These are phyloP conservation scores for Tyria jacobaeae DNA, from an alignment of 2,888 invertebrate species.

Conservation along the genomic window DNA sequence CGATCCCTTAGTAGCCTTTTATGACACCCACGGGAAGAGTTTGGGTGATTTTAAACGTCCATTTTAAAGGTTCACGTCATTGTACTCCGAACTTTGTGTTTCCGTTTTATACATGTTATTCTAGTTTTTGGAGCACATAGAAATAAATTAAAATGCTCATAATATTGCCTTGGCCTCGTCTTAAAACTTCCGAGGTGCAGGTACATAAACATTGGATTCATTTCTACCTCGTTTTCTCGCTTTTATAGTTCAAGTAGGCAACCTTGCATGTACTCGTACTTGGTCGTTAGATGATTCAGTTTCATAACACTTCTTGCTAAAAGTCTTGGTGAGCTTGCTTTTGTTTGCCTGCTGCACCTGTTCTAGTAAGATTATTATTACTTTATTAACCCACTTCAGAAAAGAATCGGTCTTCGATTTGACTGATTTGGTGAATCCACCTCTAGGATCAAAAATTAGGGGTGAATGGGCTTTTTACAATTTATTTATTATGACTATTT, in stretches of 20 bases:
- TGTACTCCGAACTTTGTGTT: background rate
- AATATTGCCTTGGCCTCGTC: constrained; percentile 1
- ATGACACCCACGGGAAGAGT: no score
- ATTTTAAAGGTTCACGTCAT: background rate
- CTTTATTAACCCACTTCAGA: no score
- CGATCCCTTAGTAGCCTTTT: no score
- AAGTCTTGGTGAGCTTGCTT: background rate
- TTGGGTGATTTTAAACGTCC: background rate
- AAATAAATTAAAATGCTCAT: background rate
- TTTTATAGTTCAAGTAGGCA: constrained; percentile 4
- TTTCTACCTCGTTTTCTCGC: constrained; percentile 3
- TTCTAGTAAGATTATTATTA: no score
- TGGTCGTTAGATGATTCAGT: constrained; percentile 2
- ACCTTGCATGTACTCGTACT: background rate
- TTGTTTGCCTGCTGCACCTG: no score
- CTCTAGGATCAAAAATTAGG: no score
- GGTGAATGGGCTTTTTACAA: no score
- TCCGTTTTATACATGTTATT: constrained; percentile 7
- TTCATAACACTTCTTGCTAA: background rate
- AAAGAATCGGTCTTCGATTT: no score
- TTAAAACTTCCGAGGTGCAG: constrained; percentile 12
- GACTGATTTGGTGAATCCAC: no score
- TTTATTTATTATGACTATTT: no score
- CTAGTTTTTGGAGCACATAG: constrained; percentile 3
- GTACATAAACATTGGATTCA: background rate